These are phyloP conservation scores for Acanthis flammea DNA, from an alignment of 2,797 vertebrate genomes.

Conservation along the genomic window DNA sequence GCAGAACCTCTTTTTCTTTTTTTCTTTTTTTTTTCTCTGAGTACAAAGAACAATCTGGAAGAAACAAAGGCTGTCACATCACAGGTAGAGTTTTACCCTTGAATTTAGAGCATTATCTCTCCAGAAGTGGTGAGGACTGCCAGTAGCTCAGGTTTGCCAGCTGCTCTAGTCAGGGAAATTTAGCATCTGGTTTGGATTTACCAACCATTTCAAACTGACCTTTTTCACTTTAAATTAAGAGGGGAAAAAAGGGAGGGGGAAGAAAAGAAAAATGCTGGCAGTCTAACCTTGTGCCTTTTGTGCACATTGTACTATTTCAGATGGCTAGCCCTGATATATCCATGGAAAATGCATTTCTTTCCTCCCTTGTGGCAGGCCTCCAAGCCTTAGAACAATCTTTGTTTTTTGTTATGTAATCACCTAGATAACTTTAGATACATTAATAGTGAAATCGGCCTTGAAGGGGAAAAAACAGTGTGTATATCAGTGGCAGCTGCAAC, in stretches of 20 bases:
- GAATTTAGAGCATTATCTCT: not conserved
- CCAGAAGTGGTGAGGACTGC: not conserved
- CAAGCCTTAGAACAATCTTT: not conserved
- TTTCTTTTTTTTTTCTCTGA: not conserved
- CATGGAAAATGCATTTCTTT: not conserved
- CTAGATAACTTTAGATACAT: not conserved
- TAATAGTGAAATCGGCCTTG: not conserved
- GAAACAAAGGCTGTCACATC: not conserved
- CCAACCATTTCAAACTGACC: not conserved
- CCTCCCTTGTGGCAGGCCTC: not conserved
- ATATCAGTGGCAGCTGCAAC: not conserved
- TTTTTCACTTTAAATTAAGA: slow-evolving; percentile 11
- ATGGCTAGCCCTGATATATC: not conserved
- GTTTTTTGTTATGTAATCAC: not conserved
- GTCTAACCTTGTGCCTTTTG: not conserved
- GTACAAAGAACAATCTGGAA: not conserved
- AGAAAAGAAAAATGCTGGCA: not conserved
- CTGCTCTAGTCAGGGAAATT: not conserved
- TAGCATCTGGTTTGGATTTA: not conserved
- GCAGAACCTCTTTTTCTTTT: fast-evolving
- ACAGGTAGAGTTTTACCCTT: not conserved
- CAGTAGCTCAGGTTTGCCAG: not conserved
- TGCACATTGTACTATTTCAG: not conserved
- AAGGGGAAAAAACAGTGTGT: not conserved
- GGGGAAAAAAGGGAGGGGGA: not conserved